Conservation (phyloP, 2,797 vertebrate genomes). For the Cichlasoma orientale region DNA sequence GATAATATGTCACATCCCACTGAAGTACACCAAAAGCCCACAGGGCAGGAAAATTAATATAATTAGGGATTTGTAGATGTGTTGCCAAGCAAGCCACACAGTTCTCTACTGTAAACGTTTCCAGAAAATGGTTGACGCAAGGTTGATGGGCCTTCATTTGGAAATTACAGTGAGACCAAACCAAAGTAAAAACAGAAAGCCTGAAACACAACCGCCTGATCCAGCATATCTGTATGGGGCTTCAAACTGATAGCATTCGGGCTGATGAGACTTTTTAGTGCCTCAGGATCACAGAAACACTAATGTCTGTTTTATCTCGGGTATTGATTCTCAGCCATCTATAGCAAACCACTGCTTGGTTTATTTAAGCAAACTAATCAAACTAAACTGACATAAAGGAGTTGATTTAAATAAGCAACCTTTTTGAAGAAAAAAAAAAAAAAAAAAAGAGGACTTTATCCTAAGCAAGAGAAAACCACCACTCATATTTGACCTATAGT, state of each 20-base stretch:
- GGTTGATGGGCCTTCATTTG: constrained; percentile 28
- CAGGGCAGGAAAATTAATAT: constrained; percentile 49
- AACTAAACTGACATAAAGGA: background rate
- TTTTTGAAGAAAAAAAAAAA: background rate
- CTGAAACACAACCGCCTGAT: constrained; percentile 8
- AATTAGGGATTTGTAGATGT: constrained; percentile 61
- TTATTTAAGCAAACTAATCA: constrained; percentile 1
- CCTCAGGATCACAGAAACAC: background rate
- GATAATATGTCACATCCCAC: constrained; percentile 59
- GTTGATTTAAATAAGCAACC: too few relatives aligned
- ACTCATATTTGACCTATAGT: background rate
- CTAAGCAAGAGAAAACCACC: background rate
- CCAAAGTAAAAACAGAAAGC: constrained; percentile 35
- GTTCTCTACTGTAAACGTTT: constrained; percentile 70
- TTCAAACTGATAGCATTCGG: constrained; percentile 5
- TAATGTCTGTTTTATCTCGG: background rate
- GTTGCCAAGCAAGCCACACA: constrained; percentile 63
- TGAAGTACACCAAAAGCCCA: constrained; percentile 55
- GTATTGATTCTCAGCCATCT: background rate
- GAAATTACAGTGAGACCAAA: constrained; percentile 44
- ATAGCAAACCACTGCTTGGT: background rate
- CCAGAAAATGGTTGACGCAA: constrained; percentile 67
- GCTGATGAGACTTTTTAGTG: background rate
- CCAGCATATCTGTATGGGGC: background rate
- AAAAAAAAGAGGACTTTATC: background rate